Conservation (phyloP, 2,113 vertebrate genomes). For the Macquaria ambigua region DNA sequence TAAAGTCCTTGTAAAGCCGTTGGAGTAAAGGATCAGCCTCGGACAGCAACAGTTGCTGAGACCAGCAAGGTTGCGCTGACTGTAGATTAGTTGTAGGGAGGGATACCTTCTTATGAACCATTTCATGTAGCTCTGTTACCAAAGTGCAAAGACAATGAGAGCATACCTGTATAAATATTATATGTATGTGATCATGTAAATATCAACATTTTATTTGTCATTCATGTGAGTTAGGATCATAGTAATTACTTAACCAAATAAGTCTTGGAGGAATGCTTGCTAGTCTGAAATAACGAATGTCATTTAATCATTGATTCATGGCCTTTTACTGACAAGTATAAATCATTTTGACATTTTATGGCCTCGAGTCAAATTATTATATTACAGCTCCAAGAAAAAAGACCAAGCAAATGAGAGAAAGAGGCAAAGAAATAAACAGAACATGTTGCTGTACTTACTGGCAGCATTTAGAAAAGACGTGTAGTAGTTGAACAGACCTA, state of each 20-base stretch:
- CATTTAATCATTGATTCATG: conserved; percentile 50
- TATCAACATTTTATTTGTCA: neutral
- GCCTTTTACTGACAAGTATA: conserved; percentile 27
- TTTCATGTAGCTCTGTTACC: neutral
- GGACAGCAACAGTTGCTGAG: conserved; percentile 4
- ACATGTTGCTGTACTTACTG: neutral
- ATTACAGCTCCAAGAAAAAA: neutral
- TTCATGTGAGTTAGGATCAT: neutral
- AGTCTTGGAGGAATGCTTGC: conserved; percentile 32
- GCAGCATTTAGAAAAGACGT: neutral
- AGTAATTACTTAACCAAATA: conserved; percentile 28
- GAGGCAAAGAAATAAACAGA: conserved; percentile 1
- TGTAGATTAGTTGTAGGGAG: neutral
- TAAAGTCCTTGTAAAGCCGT: conserved; percentile 36
- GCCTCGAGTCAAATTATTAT: conserved; percentile 26
- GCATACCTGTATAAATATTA: neutral
- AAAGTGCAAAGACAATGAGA: neutral
- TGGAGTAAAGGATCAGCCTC: conserved; percentile 9
- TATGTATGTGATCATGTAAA: neutral
- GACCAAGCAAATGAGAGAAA: conserved; percentile 1
- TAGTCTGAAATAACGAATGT: conserved; percentile 40
- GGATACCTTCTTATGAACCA: neutral
- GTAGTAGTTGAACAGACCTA: neutral
- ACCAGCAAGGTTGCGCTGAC: conserved; percentile 21
- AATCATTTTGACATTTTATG: conserved; percentile 56